These are phyloP conservation scores for Betta splendens DNA, from an alignment of 2,797 vertebrate genomes.

Conservation along the genomic window DNA sequence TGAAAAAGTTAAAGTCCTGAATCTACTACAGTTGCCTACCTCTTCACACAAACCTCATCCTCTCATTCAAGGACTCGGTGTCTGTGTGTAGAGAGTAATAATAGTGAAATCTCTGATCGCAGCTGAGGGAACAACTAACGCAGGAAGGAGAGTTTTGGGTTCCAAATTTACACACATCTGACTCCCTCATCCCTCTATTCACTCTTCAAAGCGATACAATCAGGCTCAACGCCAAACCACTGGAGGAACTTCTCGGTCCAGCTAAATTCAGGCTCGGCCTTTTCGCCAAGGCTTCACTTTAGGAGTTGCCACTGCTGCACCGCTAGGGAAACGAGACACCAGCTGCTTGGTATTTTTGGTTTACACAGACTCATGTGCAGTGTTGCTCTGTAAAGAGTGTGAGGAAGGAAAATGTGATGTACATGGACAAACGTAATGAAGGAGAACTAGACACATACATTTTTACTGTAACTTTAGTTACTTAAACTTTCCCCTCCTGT, in stretches of 20 bases:
- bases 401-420: conserved; percentile 13
- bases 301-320: conserved; percentile 48
- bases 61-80: no score
- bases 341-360: conserved; percentile 65
- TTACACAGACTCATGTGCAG: conserved; percentile 45
- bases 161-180: conserved; percentile 48
- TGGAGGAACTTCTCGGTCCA: conserved; percentile 44
- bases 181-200: conserved; percentile 12
- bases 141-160: conserved; percentile 60
- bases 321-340: conserved; percentile 61
- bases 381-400: neutral
- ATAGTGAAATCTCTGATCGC: conserved; percentile 42
- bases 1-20: no score
- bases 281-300: conserved; percentile 62
- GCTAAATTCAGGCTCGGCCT: conserved; percentile 76
- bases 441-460: conserved; percentile 44
- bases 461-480: conserved; percentile 50
- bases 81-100: conserved; percentile 3
- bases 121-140: conserved; percentile 64
- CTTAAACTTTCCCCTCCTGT: neutral
- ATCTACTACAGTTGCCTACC: no score
- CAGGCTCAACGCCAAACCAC: conserved; percentile 49
- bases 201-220: conserved; percentile 56
- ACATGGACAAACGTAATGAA: conserved; percentile 10
- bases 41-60: no score